A percentile compares a stretch with the other conserved stretches of the same genome.
phyloP scores from a whole-genome alignment of 2,797 vertebrate genomes.

The Thamnophis elegans region DNA sequence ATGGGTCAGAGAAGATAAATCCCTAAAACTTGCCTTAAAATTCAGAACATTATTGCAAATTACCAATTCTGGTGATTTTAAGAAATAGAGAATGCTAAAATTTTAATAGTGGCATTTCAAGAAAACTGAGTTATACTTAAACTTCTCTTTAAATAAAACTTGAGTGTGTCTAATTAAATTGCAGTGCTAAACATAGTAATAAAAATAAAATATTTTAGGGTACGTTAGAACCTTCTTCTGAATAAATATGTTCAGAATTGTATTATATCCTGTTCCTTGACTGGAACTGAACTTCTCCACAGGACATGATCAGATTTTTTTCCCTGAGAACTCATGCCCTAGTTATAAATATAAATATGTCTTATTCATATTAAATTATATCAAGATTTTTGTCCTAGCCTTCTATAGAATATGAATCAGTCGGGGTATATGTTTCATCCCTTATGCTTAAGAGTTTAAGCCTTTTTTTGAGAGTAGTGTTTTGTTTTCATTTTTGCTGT shows the following conservation, averaged over 20 bases:
- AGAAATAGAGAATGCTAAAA: background rate
- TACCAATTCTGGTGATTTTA: background rate
- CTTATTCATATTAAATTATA: background rate
- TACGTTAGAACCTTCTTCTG: background rate
- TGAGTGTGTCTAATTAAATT: background rate
- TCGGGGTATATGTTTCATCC: background rate
- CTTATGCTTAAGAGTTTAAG: background rate
- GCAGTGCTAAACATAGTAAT: background rate
- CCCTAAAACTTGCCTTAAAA: background rate
- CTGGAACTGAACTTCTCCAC: background rate
- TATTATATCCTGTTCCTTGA: background rate
- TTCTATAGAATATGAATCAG: background rate
- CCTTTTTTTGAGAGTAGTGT: background rate
- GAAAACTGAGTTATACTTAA: background rate
- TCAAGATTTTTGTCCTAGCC: background rate
- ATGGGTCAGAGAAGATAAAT: background rate
- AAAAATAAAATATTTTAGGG: background rate
- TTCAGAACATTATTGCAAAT: background rate
- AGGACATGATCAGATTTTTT: background rate
- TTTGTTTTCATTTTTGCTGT: slow-evolving; percentile 28
- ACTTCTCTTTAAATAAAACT: background rate
- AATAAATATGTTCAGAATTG: background rate
- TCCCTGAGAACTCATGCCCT: background rate
- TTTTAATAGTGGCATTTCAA: background rate
- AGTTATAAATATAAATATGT: background rate